Percentiles rank a stretch among this genome's conserved stretches.
Conservation (phyloP, 2,113 vertebrate species). For the Zingel zingel region DNA sequence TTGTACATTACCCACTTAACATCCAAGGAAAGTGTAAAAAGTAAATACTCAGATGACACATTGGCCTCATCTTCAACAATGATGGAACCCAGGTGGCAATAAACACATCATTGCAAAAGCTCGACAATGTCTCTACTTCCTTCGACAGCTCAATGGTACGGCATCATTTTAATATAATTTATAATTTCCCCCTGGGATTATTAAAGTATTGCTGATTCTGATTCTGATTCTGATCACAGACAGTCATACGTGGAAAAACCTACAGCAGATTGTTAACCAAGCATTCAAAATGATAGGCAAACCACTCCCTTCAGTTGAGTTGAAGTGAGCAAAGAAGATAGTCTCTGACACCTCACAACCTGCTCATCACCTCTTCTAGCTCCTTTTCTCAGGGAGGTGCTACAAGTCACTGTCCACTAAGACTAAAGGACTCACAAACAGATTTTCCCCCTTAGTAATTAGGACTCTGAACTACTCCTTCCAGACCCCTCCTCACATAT, state of each 20-base stretch:
- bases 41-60: no score
- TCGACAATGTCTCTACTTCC: no score
- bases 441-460: neutral
- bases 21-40: no score
- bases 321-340: neutral
- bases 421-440: neutral
- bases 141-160: no score
- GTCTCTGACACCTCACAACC: neutral
- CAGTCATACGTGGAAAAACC: neutral
- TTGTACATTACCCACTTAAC: no score
- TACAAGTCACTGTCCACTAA: neutral
- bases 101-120: no score
- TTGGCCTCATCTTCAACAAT: no score
- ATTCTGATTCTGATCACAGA: no score
- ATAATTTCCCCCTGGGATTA: no score
- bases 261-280: neutral
- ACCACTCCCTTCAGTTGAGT: neutral
- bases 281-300: neutral
- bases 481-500: neutral
- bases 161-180: no score
- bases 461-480: neutral
- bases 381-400: neutral
- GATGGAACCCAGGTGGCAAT: no score
- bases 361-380: neutral
- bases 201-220: no score